Percentiles rank a stretch among this genome's conserved stretches.
These are phyloP conservation scores for Calidris pygmaea DNA, from an alignment of 2,113 vertebrate genomes.

Conservation along the genomic window DNA sequence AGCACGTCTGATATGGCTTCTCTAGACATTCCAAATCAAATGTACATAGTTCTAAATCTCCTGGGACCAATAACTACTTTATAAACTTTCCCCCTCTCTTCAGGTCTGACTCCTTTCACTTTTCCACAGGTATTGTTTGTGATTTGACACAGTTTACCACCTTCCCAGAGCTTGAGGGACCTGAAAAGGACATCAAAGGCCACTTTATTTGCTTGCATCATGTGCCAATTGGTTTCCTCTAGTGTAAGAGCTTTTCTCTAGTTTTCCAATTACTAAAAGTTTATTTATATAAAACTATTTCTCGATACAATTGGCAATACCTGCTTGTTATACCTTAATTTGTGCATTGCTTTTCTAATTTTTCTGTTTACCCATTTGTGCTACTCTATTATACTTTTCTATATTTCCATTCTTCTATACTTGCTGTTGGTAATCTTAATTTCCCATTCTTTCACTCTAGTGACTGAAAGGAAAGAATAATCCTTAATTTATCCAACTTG, in stretches of 20 bases:
- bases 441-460: background rate
- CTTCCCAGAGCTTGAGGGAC: background rate
- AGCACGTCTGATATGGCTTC: background rate
- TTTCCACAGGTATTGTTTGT: background rate
- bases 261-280: background rate
- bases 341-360: background rate
- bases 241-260: background rate
- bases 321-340: background rate
- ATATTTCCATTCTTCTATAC: background rate
- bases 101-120: background rate
- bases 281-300: background rate
- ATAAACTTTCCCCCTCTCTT: background rate
- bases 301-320: background rate
- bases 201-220: accelerated
- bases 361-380: background rate
- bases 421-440: background rate
- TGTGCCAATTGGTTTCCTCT: background rate
- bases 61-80: background rate
- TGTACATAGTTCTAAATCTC: background rate
- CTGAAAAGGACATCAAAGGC: background rate
- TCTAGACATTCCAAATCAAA: background rate
- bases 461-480: background rate
- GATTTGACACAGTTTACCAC: background rate
- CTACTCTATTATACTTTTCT: background rate
- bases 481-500: background rate